Evolutionary conservation across 2,113 vertebrate genomes (phyloP).

Genomic region (Oryzias curvinotus): DNA sequence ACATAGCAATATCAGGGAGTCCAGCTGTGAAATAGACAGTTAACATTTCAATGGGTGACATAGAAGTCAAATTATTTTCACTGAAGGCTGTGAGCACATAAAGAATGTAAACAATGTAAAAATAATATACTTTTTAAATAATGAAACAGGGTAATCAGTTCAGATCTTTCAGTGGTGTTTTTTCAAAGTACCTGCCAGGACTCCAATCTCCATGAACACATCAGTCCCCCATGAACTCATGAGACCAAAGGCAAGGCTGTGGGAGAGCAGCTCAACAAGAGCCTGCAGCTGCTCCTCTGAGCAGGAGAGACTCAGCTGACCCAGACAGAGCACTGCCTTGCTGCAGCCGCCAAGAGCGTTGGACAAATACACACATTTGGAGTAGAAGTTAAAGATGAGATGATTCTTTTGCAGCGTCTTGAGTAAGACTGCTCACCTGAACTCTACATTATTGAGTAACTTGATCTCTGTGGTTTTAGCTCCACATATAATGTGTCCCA

Average conservation of each 20-base stretch:
- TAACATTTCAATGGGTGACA: background rate
- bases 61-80: no score
- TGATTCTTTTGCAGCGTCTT: background rate
- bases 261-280: conserved; percentile 66
- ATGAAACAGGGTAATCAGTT: no score
- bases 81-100: no score
- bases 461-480: conserved; percentile 64
- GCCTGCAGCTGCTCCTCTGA: conserved; percentile 74
- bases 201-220: conserved; percentile 81
- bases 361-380: no score
- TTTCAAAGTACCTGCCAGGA: conserved; percentile 72
- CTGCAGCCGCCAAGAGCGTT: conserved; percentile 59
- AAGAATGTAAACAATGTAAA: no score
- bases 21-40: conserved; percentile 66
- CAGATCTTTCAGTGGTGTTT: no score
- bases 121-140: no score
- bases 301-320: conserved; percentile 72
- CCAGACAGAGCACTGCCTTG: conserved; percentile 76
- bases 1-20: conserved; percentile 79
- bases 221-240: conserved; percentile 77
- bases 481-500: conserved; percentile 80
- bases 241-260: conserved; percentile 71
- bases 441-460: conserved; percentile 75
- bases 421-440: conserved; percentile 68
- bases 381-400: background rate